Evolutionary conservation across 2,797 vertebrate species (phyloP).

Genomic region (Enteromius mattozi): DNA sequence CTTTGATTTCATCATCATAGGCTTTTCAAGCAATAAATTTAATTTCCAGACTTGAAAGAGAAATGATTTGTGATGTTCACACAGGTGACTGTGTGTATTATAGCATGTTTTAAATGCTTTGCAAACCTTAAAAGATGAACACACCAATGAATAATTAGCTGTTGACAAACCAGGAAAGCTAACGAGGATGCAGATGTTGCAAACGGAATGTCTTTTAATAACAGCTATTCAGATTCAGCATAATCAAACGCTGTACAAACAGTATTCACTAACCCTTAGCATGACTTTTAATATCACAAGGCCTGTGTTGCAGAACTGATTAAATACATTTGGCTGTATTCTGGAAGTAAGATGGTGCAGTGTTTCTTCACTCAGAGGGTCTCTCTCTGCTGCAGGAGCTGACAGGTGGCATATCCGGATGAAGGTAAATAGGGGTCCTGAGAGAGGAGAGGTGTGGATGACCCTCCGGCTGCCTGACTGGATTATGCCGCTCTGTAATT

Average conservation of each 20-base stretch:
- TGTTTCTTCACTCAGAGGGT: slow-evolving; percentile 19
- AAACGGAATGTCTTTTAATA: not conserved
- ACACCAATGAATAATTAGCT: not conserved
- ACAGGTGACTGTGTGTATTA: not conserved
- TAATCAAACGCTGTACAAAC: not conserved
- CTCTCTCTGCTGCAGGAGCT: slow-evolving; percentile 9
- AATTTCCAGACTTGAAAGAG: not conserved
- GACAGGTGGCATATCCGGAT: slow-evolving; percentile 46
- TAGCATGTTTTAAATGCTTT: not conserved
- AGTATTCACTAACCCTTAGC: not conserved
- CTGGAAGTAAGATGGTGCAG: not conserved
- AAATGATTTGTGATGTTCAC: not conserved
- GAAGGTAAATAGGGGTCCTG: slow-evolving; percentile 54
- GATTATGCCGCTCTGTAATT: slow-evolving; percentile 54
- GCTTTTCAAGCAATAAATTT: not conserved
- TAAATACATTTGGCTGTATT: not conserved
- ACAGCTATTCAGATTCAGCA: not conserved
- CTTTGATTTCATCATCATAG: not conserved
- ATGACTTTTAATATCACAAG: not conserved
- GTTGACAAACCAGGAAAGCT: not conserved
- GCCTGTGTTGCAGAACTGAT: not conserved
- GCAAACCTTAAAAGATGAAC: not conserved
- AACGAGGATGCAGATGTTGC: not conserved
- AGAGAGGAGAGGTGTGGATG: slow-evolving; percentile 40
- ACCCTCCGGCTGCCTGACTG: slow-evolving; percentile 53